Conservation (phyloP, 2,888 invertebrate species). For the Napeogenes sylphis region DNA sequence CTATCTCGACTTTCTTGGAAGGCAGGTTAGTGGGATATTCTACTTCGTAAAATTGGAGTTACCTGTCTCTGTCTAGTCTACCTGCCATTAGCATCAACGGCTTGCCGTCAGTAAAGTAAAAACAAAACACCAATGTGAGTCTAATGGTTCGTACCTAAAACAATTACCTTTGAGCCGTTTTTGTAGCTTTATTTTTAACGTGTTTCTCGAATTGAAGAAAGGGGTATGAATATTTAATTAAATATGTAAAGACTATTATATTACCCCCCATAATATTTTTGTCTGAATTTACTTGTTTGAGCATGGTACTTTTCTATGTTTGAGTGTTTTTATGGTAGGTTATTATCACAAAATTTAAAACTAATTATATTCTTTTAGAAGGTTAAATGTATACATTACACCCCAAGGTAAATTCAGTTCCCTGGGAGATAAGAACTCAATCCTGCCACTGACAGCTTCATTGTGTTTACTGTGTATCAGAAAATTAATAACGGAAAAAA, state of each 20-base stretch:
- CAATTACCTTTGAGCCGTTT: constrained; percentile 23
- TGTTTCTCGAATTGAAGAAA: neutral
- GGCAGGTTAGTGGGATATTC: constrained; percentile 46
- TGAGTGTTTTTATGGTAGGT: too few relatives aligned
- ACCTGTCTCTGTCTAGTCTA: constrained; percentile 45
- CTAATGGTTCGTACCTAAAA: constrained; percentile 38
- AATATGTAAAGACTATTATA: neutral
- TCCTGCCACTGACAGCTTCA: constrained; percentile 57
- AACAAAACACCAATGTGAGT: constrained; percentile 39
- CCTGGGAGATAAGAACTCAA: constrained; percentile 59
- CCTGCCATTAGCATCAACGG: constrained; percentile 43
- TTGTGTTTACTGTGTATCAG: constrained; percentile 38
- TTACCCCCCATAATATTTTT: too few relatives aligned
- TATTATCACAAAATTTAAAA: too few relatives aligned
- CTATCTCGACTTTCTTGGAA: constrained; percentile 50
- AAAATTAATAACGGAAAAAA: constrained; percentile 24
- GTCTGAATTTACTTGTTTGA: too few relatives aligned
- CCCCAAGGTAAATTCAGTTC: constrained; percentile 44
- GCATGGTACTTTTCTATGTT: too few relatives aligned
- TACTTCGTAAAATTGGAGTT: constrained; percentile 34
- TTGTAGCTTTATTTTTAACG: neutral
- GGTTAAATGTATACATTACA: constrained; percentile 8
- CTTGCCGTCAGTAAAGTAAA: constrained; percentile 40
- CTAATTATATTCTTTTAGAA: too few relatives aligned
- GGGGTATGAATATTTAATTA: neutral